Conservation (phyloP, 2,888 invertebrate species). For the Hedychridium roseum region DNA sequence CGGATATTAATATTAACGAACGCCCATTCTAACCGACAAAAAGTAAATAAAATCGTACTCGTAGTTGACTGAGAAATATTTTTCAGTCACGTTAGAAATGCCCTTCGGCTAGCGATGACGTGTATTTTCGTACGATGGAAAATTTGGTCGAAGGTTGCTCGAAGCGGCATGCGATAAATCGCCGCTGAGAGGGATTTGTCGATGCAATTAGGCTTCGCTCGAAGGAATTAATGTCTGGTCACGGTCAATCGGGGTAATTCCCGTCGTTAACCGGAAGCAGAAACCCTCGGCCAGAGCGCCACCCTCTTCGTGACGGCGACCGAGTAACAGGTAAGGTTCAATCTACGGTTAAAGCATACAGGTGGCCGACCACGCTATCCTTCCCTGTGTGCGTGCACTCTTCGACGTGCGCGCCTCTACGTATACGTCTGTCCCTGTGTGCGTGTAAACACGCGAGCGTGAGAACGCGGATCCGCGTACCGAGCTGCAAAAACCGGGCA, state of each 20-base stretch:
- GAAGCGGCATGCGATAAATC: neutral
- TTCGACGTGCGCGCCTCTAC: slow-evolving; percentile 10
- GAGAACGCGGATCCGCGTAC: slow-evolving; percentile 12
- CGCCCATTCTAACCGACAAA: too few species aligned
- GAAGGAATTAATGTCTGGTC: slow-evolving; percentile 30
- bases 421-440: slow-evolving; percentile 15
- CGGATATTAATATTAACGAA: too few species aligned
- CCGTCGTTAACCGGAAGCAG: slow-evolving; percentile 47
- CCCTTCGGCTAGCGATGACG: too few species aligned
- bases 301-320: slow-evolving; percentile 40
- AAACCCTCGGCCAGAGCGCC: slow-evolving; percentile 43
- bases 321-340: slow-evolving; percentile 63
- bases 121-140: too few species aligned
- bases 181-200: neutral
- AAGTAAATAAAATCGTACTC: too few species aligned
- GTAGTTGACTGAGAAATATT: too few species aligned
- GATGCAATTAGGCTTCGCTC: slow-evolving; percentile 3
- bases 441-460: slow-evolving; percentile 16
- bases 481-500: too few species aligned
- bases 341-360: slow-evolving; percentile 62
- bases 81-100: too few species aligned
- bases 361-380: slow-evolving; percentile 59
- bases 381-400: slow-evolving; percentile 17
- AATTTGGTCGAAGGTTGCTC: too few species aligned
- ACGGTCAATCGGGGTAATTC: slow-evolving; percentile 36